Evolutionary conservation across 2,113 vertebrate species (phyloP).

Genomic region (Grantiella picta): DNA sequence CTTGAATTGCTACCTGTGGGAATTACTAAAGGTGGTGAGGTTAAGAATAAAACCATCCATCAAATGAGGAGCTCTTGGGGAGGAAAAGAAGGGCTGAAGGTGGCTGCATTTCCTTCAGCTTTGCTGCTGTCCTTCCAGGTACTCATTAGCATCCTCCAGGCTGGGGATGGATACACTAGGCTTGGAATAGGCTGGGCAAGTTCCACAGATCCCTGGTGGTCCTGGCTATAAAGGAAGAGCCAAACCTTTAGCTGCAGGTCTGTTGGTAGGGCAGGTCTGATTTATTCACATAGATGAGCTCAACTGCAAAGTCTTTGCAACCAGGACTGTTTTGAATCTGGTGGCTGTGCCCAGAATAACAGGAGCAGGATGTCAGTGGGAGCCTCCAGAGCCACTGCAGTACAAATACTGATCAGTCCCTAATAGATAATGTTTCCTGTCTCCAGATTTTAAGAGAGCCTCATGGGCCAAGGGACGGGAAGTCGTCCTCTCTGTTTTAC

Average conservation of each 20-base stretch:
- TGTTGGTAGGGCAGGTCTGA: not conserved
- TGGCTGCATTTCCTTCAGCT: not conserved
- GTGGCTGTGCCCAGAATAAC: constrained; percentile 56
- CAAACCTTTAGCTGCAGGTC: not conserved
- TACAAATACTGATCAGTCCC: constrained; percentile 9
- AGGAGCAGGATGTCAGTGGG: constrained; percentile 56
- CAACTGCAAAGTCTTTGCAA: not conserved
- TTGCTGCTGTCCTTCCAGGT: not conserved
- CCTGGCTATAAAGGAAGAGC: not conserved
- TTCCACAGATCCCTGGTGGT: not conserved
- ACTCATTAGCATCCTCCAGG: not conserved
- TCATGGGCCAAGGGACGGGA: not conserved
- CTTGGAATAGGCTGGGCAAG: not conserved
- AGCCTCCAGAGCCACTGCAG: constrained; percentile 18
- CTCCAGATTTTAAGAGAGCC: not conserved
- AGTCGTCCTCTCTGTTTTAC: not conserved
- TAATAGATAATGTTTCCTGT: constrained; percentile 47
- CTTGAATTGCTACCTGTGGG: not conserved
- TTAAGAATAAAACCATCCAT: not conserved
- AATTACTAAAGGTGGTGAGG: not conserved
- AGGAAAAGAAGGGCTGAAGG: not conserved
- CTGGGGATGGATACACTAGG: not conserved
- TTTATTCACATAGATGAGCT: not conserved
- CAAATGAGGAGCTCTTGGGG: not conserved
- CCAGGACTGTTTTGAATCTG: constrained; percentile 21